Percentiles rank a stretch among this genome's conserved stretches.
These are phyloP conservation scores for Muscicapa comitata DNA, from an alignment of 2,797 vertebrate species.

Conservation along the genomic window DNA sequence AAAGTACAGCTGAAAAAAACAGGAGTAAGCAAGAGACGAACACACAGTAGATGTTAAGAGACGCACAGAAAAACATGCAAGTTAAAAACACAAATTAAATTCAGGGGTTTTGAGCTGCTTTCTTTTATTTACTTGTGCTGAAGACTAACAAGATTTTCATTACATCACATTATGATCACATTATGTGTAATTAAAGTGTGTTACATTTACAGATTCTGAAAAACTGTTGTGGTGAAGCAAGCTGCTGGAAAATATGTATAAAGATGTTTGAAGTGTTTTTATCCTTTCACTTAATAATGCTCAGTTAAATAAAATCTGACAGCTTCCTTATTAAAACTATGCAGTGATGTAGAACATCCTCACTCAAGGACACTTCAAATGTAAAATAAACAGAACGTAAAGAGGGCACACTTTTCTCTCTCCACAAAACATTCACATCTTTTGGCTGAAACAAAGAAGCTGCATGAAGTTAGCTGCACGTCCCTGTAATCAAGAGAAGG, in stretches of 20 bases:
- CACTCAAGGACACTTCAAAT: neutral
- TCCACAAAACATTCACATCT: neutral
- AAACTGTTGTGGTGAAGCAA: neutral
- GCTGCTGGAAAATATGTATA: slow-evolving; percentile 5
- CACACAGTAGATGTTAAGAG: neutral
- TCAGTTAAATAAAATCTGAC: slow-evolving; percentile 15
- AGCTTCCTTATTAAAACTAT: neutral
- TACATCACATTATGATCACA: neutral
- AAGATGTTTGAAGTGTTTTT: neutral
- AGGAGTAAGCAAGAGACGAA: neutral
- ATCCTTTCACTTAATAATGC: neutral
- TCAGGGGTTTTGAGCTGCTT: neutral
- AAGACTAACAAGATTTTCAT: slow-evolving; percentile 35
- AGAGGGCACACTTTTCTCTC: neutral
- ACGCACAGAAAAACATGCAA: neutral
- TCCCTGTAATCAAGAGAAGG: neutral
- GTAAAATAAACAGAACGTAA: slow-evolving; percentile 25
- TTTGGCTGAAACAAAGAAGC: slow-evolving; percentile 10
- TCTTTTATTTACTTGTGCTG: slow-evolving; percentile 9
- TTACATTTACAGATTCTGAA: slow-evolving; percentile 3
- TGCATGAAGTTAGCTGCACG: slow-evolving; percentile 7
- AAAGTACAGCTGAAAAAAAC: neutral
- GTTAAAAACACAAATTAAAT: neutral
- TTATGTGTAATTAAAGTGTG: neutral
- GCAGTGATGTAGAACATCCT: neutral